Evolutionary conservation across 2,797 vertebrate genomes (phyloP), one percentile per base, ranked within the genome.

Genomic region (Muscicapa striata): DNA sequence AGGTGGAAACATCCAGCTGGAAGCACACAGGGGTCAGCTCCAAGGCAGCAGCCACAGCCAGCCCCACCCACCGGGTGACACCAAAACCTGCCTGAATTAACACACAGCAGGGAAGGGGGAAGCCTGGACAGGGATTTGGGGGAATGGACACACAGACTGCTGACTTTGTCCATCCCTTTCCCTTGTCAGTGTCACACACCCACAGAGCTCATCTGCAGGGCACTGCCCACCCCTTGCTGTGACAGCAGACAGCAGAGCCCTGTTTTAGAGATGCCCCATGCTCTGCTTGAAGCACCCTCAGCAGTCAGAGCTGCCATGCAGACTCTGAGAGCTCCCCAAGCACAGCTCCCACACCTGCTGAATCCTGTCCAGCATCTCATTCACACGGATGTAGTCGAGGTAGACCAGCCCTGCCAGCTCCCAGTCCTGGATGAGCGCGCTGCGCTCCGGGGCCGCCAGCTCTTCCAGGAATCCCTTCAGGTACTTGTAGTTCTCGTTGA

Each of bases 401-500:
- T 99, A 99, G 26, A 99, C 98, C 40, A 98, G 95, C 6, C 99
- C 99, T 0, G 98, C 98, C 0, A 97, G 98, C 91, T 99, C 99
- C 99, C 99, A 99, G 97, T 99, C 99, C 97, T 99, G 99, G 97
- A 99, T 99, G 85, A 98, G 97, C 3, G 94, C 59, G 30, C 98
- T 98, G 86, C 98, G 98, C 72, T 99, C 98, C 0, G 98, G 98
- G 14, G 97, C 94, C 1, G 98, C 98, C 46, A 99, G 97, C 4
- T 99, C 99, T 70, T 99, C 98, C 97, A 99, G 96, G 97, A 99
- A 99, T 13, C 98, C 98, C 91, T 98, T 98, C 75, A 99, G 98
- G 96, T 99, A 99, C 94, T 98, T 98, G 87, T 99, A 99, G 97
- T 99, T 98, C 82, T 99, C 99, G 13, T 99, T 99, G 90, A 99